These are phyloP conservation scores for Brachyalestes nurse DNA, from an alignment of 2,797 vertebrate species.

Conservation along the genomic window DNA sequence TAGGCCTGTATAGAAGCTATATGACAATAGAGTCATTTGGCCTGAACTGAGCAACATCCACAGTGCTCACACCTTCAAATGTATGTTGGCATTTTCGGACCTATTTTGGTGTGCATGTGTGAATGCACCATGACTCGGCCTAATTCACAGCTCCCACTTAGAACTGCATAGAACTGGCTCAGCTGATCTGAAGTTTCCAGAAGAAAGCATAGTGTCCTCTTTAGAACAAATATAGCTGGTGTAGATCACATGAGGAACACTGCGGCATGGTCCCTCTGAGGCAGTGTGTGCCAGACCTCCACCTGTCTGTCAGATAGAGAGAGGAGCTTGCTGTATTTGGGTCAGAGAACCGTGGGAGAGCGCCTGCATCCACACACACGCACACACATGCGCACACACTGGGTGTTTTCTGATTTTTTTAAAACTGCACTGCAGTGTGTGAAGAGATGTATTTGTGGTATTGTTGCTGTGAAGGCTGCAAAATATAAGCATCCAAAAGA, in stretches of 20 bases:
- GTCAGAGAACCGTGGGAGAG: constrained; percentile 73
- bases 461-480: not conserved
- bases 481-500: not conserved
- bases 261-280: constrained; percentile 65
- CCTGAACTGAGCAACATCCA: not conserved
- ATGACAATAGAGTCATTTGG: not conserved
- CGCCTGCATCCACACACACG: constrained; percentile 15
- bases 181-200: constrained; percentile 48
- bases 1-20: not conserved
- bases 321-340: constrained; percentile 69
- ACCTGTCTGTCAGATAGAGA: constrained; percentile 69
- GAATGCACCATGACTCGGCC: constrained; percentile 45
- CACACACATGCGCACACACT: constrained; percentile 25
- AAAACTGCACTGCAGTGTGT: constrained; percentile 33
- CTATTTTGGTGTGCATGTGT: constrained; percentile 23
- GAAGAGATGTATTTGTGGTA: constrained; percentile 36
- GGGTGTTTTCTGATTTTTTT: constrained; percentile 25
- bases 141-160: constrained; percentile 49
- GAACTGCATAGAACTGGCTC: constrained; percentile 47
- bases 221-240: constrained; percentile 60
- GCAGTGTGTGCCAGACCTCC: constrained; percentile 62
- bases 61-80: not conserved
- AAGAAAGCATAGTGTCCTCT: constrained; percentile 55
- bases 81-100: not conserved
- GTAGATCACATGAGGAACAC: constrained; percentile 56